Conservation (phyloP, 2,113 vertebrate genomes). For the Notarius quadriscutis region DNA sequence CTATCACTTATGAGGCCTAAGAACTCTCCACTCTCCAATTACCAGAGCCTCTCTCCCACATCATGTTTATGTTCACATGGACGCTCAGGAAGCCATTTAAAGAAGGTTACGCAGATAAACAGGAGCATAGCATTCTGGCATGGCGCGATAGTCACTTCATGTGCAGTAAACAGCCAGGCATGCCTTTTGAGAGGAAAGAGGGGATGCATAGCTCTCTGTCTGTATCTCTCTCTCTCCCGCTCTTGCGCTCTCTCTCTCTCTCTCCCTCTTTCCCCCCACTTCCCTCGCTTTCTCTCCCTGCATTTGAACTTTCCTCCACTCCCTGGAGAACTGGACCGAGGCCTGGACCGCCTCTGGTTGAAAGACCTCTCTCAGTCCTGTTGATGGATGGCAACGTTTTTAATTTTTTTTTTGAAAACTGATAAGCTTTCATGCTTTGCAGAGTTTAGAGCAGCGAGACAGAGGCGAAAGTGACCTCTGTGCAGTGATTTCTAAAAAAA, state of each 20-base stretch:
- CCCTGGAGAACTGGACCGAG: constrained; percentile 45
- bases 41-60: constrained; percentile 47
- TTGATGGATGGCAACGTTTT: constrained; percentile 47
- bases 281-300: not conserved
- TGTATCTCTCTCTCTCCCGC: constrained; percentile 2
- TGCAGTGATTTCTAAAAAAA: not conserved
- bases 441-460: constrained; percentile 14
- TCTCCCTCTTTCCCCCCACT: not conserved
- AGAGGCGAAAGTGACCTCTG: constrained; percentile 28
- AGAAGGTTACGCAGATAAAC: constrained; percentile 63
- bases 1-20: constrained; percentile 44
- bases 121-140: constrained; percentile 50
- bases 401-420: constrained; percentile 38
- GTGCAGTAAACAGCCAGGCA: constrained; percentile 56
- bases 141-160: constrained; percentile 44
- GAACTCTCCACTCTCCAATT: constrained; percentile 43
- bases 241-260: not conserved
- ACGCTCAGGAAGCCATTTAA: constrained; percentile 69
- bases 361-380: constrained; percentile 37
- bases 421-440: constrained; percentile 46
- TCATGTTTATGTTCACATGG: constrained; percentile 69
- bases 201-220: constrained; percentile 24
- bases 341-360: constrained; percentile 45
- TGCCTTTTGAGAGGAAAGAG: constrained; percentile 41
- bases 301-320: constrained; percentile 52